A percentile compares a stretch with the other conserved stretches of the same genome.
phyloP scores from a whole-genome alignment of 2,797 vertebrate genomes.

The Morelia viridis region DNA sequence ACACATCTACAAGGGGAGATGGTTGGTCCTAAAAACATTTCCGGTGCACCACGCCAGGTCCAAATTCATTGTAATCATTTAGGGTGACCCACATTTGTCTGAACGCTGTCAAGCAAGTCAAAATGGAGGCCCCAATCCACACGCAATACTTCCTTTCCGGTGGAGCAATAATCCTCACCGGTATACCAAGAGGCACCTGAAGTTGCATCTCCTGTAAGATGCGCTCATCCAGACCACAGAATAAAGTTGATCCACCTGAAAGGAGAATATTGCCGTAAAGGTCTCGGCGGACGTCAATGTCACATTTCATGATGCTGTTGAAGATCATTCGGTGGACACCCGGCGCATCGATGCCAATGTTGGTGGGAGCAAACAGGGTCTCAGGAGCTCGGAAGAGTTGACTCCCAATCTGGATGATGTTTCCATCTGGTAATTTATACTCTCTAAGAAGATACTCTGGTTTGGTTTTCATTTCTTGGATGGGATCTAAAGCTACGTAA shows the following conservation, averaged over 20 bases:
- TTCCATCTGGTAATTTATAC: slow-evolving; percentile 53
- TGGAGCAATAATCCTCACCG: slow-evolving; percentile 33
- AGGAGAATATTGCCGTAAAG: slow-evolving; percentile 54
- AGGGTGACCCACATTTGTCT: slow-evolving; percentile 45
- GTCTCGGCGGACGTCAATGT: slow-evolving; percentile 29
- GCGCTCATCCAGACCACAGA: slow-evolving; percentile 51
- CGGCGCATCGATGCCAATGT: slow-evolving; percentile 36
- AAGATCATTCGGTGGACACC: slow-evolving; percentile 42
- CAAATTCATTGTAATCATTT: slow-evolving; percentile 39
- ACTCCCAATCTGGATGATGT: slow-evolving; percentile 35
- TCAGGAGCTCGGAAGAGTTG: slow-evolving; percentile 49
- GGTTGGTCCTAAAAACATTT: neutral
- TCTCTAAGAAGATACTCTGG: slow-evolving; percentile 34
- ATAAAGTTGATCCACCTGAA: slow-evolving; percentile 44
- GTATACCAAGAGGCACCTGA: slow-evolving; percentile 33
- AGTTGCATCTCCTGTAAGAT: slow-evolving; percentile 52
- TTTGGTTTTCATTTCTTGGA: slow-evolving; percentile 45
- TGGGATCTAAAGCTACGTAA: slow-evolving; percentile 44
- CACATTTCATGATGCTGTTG: slow-evolving; percentile 45
- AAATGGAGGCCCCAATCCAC: slow-evolving; percentile 53
- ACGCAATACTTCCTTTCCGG: slow-evolving; percentile 35
- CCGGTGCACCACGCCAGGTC: slow-evolving; percentile 14
- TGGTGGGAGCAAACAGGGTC: slow-evolving; percentile 36
- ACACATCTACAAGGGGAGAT: no score
- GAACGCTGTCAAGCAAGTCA: slow-evolving; percentile 51